Base-by-base conservation (phyloP, 2,797 vertebrate species). In the Netta rufina region DNA sequence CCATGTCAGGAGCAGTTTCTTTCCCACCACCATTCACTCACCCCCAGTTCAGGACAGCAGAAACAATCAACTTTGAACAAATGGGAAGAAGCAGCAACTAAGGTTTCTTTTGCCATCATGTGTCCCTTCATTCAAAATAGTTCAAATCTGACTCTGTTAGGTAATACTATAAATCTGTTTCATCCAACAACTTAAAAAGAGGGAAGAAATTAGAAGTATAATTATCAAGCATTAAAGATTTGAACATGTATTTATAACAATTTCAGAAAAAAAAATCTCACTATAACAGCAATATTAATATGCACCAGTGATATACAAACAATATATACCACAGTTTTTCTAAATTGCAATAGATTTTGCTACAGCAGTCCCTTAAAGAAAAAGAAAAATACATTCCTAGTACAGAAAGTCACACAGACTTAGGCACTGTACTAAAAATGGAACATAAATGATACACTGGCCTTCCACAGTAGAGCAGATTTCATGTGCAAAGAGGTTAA, bases 1-100 rank as follows among this genome's bases (percentile, higher is more conserved):
- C 6, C 1, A 0, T 43, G 14, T 39, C 8, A 76, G 10, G 3
- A 60, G 2, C 19, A 47, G 10, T 3, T 6, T 81, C 21, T 75
- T 58, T 56, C 43, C 36, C 14, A 54, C 2, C 8, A 24, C 9
- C 2, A 6, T 75, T 67, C 6, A 64, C 7, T 67, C 5, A 64
- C 7, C 2, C 7, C 13, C 4, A 2, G 1, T 25, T 94, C 30
- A 69, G 60, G 64, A 47, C 2, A 19, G 30, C 5, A 87, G 20
- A 49, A 72, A 47, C 41, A 60, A 28, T 18, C 5, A 1, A 17
- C 9, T 69, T 47, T 24, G 24, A 84, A 53, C 27, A 83, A 92
- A 70, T 2, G 32, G 4, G 9, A 57, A 5, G 32, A 83, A 57
- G 14, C 2, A 51, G 4, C 13, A 62, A 27, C 32, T 62, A 76